Percentiles rank a stretch among this genome's conserved stretches.
These are phyloP conservation scores for Melanargia galathea DNA, from an alignment of 2,888 invertebrate genomes.

Conservation along the genomic window DNA sequence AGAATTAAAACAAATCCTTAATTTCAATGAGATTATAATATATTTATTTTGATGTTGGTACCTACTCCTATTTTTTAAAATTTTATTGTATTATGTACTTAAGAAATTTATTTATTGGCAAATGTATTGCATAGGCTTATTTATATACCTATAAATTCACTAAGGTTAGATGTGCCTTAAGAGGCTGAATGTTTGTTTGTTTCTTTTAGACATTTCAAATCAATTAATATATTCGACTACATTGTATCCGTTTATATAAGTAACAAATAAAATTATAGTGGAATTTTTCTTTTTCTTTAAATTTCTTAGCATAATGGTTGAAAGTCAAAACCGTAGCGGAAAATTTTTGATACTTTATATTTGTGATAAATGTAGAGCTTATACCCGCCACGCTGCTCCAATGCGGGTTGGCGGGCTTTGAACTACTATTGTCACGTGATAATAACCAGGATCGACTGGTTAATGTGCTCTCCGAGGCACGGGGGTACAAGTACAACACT, in stretches of 20 bases:
- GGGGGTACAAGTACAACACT: no score
- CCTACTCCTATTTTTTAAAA: not conserved
- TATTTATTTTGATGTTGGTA: constrained; percentile 9
- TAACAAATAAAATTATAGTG: constrained; percentile 26
- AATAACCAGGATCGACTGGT: no score
- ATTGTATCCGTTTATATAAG: constrained; percentile 19
- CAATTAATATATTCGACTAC: constrained; percentile 21
- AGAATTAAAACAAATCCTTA: not conserved
- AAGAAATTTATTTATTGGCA: constrained; percentile 9
- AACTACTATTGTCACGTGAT: no score
- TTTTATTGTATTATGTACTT: constrained; percentile 9
- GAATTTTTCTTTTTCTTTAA: no score
- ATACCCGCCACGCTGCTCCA: no score
- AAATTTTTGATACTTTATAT: no score
- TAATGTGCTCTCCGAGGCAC: no score
- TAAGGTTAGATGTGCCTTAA: constrained; percentile 29
- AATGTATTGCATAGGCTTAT: constrained; percentile 19
- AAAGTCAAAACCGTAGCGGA: no score
- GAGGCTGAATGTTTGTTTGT: constrained; percentile 23
- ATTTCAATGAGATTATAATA: constrained; percentile 7
- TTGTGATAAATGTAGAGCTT: no score
- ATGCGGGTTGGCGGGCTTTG: no score
- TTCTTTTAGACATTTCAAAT: constrained; percentile 21
- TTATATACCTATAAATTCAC: constrained; percentile 21
- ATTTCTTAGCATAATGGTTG: no score